Conservation (phyloP, 2,113 vertebrate species). For the Podocnemis expansa region DNA sequence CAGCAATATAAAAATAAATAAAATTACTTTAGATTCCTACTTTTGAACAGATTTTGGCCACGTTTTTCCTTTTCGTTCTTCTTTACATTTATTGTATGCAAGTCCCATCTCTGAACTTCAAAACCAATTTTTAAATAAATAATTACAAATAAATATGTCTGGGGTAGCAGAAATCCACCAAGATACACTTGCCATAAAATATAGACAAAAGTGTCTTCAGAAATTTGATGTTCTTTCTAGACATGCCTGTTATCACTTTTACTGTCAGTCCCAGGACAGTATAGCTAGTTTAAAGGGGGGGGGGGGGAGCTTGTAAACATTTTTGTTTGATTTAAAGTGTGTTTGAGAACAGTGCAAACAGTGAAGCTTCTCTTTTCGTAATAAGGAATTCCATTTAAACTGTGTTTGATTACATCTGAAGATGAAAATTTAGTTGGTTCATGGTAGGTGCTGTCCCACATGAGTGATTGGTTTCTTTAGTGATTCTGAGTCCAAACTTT, state of each 20-base stretch:
- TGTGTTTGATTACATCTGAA: background rate
- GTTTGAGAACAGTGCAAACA: slow-evolving; percentile 14
- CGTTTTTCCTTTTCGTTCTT: background rate
- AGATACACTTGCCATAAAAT: background rate
- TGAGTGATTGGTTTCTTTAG: background rate
- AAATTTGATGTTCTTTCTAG: background rate
- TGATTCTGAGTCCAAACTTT: background rate
- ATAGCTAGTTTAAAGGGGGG: slow-evolving; percentile 13
- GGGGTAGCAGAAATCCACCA: background rate
- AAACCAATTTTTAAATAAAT: background rate
- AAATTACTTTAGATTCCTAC: background rate
- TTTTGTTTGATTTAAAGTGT: background rate
- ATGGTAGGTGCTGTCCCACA: background rate
- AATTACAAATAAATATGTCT: background rate
- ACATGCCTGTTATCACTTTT: background rate
- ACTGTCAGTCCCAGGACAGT: background rate
- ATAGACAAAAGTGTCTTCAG: background rate
- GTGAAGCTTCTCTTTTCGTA: background rate
- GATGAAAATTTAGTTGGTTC: background rate
- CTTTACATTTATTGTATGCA: background rate
- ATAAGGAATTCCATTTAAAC: background rate
- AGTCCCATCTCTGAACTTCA: background rate
- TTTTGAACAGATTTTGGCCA: background rate
- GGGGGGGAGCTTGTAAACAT: background rate
- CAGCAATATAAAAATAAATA: background rate